Evolutionary conservation across 2,797 vertebrate genomes (phyloP).

Genomic region (Esox lucius): DNA sequence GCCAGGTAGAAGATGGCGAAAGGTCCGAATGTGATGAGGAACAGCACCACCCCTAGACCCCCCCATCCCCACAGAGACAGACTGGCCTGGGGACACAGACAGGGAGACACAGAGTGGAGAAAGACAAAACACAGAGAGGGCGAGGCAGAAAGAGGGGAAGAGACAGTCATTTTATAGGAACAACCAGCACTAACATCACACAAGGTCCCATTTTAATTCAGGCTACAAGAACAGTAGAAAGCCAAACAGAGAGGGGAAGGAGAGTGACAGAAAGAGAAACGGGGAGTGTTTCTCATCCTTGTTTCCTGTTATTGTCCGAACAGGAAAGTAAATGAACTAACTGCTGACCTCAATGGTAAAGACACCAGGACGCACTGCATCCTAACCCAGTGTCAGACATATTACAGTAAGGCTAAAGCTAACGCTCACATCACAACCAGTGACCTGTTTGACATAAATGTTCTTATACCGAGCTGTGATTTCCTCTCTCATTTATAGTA

Average conservation of each 20-base stretch:
- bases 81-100: slow-evolving; percentile 86
- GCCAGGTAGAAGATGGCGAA: slow-evolving; percentile 98
- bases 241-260: not conserved
- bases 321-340: slow-evolving; percentile 52
- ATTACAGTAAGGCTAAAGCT: not conserved
- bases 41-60: slow-evolving; percentile 94
- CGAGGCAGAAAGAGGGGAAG: not conserved
- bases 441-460: not conserved
- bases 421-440: not conserved
- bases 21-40: slow-evolving; percentile 97
- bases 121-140: not conserved
- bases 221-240: not conserved
- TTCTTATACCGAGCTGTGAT: too few relatives aligned
- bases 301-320: slow-evolving; percentile 69
- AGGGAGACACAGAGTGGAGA: slow-evolving; percentile 16
- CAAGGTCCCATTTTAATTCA: not conserved
- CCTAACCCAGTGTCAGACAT: slow-evolving; percentile 10
- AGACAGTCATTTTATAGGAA: not conserved
- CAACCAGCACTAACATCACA: not conserved
- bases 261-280: not conserved
- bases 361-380: not conserved
- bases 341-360: not conserved
- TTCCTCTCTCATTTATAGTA: too few relatives aligned
- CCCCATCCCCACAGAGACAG: slow-evolving; percentile 99
- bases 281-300: slow-evolving; percentile 42